Base-by-base conservation (phyloP, 2,113 vertebrate species). In the Osmerus mordax region DNA sequence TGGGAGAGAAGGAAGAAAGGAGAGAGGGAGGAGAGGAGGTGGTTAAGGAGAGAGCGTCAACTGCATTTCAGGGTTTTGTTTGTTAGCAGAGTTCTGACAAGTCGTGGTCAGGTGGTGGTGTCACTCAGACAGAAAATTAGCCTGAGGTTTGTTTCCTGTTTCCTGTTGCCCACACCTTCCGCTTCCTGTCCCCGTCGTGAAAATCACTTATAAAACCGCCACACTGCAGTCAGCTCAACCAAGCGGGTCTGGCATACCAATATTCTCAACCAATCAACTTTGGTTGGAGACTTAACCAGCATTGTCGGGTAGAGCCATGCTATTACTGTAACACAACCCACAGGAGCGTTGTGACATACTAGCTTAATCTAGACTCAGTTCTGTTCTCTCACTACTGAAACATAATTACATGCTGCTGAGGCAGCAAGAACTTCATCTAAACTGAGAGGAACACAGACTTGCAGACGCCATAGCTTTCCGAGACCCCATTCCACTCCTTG, bases 101-200 rank as follows among this genome's bases (percentile, higher is more conserved):
- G 72, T 62, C 70, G 69, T 75, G 80, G 78, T 76, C 71, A 66
- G 68, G 72, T 74, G 47, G 36, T 71, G 69, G 65, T 73, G 67
- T 73, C 56, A 81, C 61, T 73, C 76, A 71, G 60, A 19, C 59
- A 63, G 75, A 62, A 69, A 74, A 69, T 73, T 63, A 79, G 36
- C 64, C 1, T 56, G 28, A 18, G 62, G 32, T 81, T 70, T 61
- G 61, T 72, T 32, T 25, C 62, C 64, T 52, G 25, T n/a, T 47
- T 47, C 41, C 41, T 47, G 41, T 2, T 47, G 53, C 32, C 68
- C 70, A 19, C 66, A 72, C n/a, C 65, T 79, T 78, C 74, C 62
- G 58, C 47, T 70, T 77, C 63, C 28, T 13, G 62, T 51, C 21
- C 58, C 70, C 59, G 63, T 16, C 53, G n/a, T 58, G 60, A 51